Base-by-base conservation (phyloP, 2,113 vertebrate species). In the Euleptes europaea region DNA sequence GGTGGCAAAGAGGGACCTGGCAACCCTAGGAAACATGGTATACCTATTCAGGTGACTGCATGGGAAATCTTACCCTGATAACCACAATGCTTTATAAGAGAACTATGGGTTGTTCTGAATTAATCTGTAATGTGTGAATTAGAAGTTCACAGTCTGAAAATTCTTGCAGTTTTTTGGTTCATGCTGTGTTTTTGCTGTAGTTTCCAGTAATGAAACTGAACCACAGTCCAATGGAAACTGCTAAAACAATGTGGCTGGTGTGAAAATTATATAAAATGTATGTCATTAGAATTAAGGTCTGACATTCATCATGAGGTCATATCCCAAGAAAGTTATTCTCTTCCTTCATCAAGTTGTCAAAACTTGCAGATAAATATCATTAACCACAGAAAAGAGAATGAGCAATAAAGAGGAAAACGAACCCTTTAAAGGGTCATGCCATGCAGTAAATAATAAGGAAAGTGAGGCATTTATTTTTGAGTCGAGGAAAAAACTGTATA, bases 351-450 rank as follows among this genome's bases (percentile, higher is more conserved):
- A 85, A 89, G 66, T 9, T 19, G 35, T 88, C 69, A 90, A 86
- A 47, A 78, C 26, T 70, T 84, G 63, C 2, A 87, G 80, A 88
- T 63, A 82, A 86, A 76, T 74, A 70, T 77, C 17, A 90, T 66
- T 90, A 86, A 78, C 2, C 71, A 67, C 2, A 80, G 47, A 87
- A 90, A 91, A 82, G 21, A 77, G 15, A 82, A 78, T 33, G 33
- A 70, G 75, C 83, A 86, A 86, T 66, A 90, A 84, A 90, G 51
- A 84, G 75, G 0, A 12, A 63, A 47, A 28, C 65, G 80, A 89
- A 83, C 84, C 78, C 79, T 73, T 89, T 93, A 89, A 87, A 85
- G 77, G 88, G 9, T 75, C 12, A 86, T 87, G 19, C 35, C 42
- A 85, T 86, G 23, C 33, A 87, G 65, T 79, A 79, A 87, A 82